Evolutionary conservation across 2,888 invertebrate genomes (phyloP).

Genomic region (Pandemis heparana): DNA sequence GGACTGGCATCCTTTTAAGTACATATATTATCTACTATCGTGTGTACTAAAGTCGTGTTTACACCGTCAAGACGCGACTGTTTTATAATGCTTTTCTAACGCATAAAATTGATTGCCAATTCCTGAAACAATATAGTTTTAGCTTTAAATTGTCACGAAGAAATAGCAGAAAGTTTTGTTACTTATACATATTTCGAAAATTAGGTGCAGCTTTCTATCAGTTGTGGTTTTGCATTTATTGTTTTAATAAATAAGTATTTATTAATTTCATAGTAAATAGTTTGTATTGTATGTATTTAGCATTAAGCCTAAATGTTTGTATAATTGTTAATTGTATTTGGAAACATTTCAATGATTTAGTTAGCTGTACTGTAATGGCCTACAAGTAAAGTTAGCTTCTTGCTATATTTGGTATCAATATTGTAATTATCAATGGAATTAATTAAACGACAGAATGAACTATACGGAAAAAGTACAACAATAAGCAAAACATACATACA

Average conservation of each 20-base stretch:
- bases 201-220: background rate
- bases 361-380: background rate
- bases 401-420: background rate
- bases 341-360: background rate
- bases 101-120: too few species aligned
- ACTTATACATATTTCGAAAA: background rate
- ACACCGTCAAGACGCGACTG: too few species aligned
- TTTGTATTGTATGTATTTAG: background rate
- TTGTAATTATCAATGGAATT: background rate
- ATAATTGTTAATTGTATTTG: background rate
- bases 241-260: background rate
- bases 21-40: too few species aligned
- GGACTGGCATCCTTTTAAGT: too few species aligned
- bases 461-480: too few species aligned
- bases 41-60: too few species aligned
- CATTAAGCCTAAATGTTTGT: conserved; percentile 3
- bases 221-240: conserved; percentile 26
- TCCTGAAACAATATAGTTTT: background rate
- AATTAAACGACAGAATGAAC: too few species aligned
- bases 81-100: too few species aligned
- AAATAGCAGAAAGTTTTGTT: background rate
- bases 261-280: background rate
- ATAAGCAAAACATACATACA: too few species aligned
- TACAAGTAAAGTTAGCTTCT: background rate
- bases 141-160: background rate